These are phyloP conservation scores for Intellagama lesueurii DNA, from an alignment of 2,797 vertebrate species.

Conservation along the genomic window DNA sequence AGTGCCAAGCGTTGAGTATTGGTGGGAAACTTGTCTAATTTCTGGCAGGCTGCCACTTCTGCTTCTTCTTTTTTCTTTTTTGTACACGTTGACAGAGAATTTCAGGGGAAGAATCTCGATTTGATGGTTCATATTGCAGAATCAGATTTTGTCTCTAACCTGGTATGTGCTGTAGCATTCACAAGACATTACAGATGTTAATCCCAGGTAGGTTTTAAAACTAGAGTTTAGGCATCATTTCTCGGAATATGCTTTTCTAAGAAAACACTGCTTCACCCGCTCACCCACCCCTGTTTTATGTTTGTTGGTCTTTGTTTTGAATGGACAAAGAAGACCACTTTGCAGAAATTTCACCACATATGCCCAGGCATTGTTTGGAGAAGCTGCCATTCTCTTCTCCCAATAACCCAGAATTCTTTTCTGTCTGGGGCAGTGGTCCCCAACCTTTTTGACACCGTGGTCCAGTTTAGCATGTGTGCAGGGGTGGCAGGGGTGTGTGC, in stretches of 20 bases:
- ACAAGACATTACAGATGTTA: neutral
- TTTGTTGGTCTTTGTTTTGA: too few species aligned
- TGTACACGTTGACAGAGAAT: neutral
- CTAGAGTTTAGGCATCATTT: neutral
- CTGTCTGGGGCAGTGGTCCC: neutral
- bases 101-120: neutral
- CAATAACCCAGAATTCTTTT: neutral
- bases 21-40: constrained; percentile 18
- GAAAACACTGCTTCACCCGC: neutral
- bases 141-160: neutral
- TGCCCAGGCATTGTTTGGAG: neutral
- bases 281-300: too few species aligned
- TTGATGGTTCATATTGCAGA: neutral
- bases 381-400: neutral
- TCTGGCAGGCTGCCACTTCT: neutral
- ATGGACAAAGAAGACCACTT: neutral
- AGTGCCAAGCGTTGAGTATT: constrained; percentile 22
- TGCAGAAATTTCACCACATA: neutral
- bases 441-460: too few species aligned
- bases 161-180: neutral
- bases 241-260: too few species aligned
- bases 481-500: too few species aligned
- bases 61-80: neutral
- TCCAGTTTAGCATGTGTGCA: too few species aligned
- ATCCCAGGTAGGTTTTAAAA: neutral